phyloP scores from a whole-genome alignment of 2,888 invertebrate genomes.

The Eucera pruinosa region DNA sequence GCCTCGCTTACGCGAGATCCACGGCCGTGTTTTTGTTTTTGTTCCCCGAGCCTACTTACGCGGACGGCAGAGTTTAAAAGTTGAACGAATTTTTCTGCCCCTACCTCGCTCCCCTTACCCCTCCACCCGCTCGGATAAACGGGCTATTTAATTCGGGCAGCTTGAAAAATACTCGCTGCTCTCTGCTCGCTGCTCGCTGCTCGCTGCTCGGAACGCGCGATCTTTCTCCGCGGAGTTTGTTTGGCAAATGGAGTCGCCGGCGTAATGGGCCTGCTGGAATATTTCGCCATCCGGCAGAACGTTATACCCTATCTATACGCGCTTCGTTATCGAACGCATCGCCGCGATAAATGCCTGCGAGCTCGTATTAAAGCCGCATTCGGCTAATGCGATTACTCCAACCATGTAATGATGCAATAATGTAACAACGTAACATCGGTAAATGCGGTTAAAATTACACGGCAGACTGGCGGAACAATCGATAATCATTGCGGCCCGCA shows the following conservation, averaged over 20 bases:
- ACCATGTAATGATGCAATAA: conserved; percentile 68
- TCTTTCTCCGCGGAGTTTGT: neutral
- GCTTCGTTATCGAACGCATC: conserved; percentile 69
- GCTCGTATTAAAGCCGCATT: conserved; percentile 66
- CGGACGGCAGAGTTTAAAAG: conserved; percentile 32
- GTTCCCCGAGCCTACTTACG: conserved; percentile 14
- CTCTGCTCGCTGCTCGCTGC: too few relatives aligned
- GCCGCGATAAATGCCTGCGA: conserved; percentile 64
- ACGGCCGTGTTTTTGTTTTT: conserved; percentile 19
- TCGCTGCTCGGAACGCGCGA: too few relatives aligned
- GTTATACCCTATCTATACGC: conserved; percentile 40
- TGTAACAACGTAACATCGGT: conserved; percentile 65
- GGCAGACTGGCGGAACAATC: conserved; percentile 47
- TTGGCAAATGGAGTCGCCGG: conserved; percentile 23
- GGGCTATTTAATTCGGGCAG: conserved; percentile 27
- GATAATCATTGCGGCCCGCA: conserved; percentile 44
- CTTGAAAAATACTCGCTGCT: conserved; percentile 21
- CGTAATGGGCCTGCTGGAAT: conserved; percentile 39
- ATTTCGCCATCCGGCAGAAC: conserved; percentile 51
- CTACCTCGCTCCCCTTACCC: too few relatives aligned
- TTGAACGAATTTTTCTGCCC: conserved; percentile 22
- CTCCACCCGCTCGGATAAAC: conserved; percentile 5
- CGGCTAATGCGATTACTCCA: conserved; percentile 68
- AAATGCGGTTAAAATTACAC: conserved; percentile 66
- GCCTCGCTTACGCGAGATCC: conserved; percentile 16